Base-by-base conservation (phyloP, 2,888 invertebrate genomes). In the Ormia ochracea region DNA sequence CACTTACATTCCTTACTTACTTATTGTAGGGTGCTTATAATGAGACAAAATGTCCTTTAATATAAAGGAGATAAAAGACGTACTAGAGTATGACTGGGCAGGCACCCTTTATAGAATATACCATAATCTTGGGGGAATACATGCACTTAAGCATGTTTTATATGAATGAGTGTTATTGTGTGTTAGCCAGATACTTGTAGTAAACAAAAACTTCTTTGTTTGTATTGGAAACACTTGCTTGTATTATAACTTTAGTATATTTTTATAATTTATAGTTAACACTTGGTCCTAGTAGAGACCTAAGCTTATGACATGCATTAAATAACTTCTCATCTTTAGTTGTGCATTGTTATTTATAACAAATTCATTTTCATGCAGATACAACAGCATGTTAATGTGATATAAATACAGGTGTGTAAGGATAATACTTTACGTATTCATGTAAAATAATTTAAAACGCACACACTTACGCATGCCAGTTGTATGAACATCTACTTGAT, bases 181-280 rank as follows among this genome's bases (percentile, higher is more conserved):
- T n/a, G n/a, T 28, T n/a, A 28, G 6, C 5, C 10, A 56, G 9
- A 10, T 4, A 33, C 21, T 4, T 9, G 12, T 21, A 19, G 5
- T 6, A 19, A 41, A 23, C 5, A 50, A 7, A 28, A 28, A 9
- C 17, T 4, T 43, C 6, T 14, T 10, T 28, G 14, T 52, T 7
- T 66, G 52, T 31, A n/a, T 1, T 43, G 6, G 4, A 45, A 59
- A 59, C 21, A 48, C 21, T 38, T 52, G 28, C 33, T 9, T 21
- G 31, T 33, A 36, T 36, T 23, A 36, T 48, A 59, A 31, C 45
- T 45, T 41, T 54, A 65, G 58, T 26, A 52, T 61, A 23, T 61
- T 56, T 82, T 82, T 76, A 81, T 81, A 81, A 82, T 82, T 81
- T 81, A 82, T 81, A 76, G 82, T 77, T 74, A 74, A 81, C 78